Base-by-base conservation (phyloP, 2,113 vertebrate species). In the Numenius arquata region DNA sequence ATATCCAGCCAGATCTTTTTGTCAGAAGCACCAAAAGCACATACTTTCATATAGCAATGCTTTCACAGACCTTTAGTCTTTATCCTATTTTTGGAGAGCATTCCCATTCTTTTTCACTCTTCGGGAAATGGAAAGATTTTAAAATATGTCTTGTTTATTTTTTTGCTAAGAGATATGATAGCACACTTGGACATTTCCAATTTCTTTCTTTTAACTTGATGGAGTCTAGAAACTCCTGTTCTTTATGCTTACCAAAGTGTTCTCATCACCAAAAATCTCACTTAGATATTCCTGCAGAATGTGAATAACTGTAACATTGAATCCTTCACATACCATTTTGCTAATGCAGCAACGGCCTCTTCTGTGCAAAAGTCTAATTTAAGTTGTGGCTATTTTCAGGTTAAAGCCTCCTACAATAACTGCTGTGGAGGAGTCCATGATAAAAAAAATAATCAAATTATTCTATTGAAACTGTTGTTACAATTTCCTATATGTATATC, bases 1-100 rank as follows among this genome's bases (percentile, higher is more conserved):
- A 68, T 89, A 95, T 87, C 83, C 81, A 94, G 47, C n/a, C 59
- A 86, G 47, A 89, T 52, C 61, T 81, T 93, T 89, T 27, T 74
- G 38, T 78, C 4, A 22, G 66, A 87, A 72, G 14, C n/a, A 85
- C 16, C 6, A 82, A 75, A 91, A 85, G 50, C 27, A n/a, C 14
- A 30, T 13, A 45, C 26, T 91, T 90, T 92, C 36, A 50, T 74
- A 32, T 1, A 83, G 38, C 11, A 85, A 61, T 78, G 21, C 38
- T 90, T 93, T 93, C 19, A 94, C 20, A 90, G 26, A 75, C 36
- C 43, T 87, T 87, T n/a, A n/a, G 78, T 68, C 21, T 78, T 92
- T 72, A 56, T 59, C 36, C 38, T 72, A 7, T 56, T 85, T 91
- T 78, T 85, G 56, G 91, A 94, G 9, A 87, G 2, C 1, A 40